Base-by-base conservation (phyloP, 2,797 vertebrate genomes). In the Rhabdomys pumilio region DNA sequence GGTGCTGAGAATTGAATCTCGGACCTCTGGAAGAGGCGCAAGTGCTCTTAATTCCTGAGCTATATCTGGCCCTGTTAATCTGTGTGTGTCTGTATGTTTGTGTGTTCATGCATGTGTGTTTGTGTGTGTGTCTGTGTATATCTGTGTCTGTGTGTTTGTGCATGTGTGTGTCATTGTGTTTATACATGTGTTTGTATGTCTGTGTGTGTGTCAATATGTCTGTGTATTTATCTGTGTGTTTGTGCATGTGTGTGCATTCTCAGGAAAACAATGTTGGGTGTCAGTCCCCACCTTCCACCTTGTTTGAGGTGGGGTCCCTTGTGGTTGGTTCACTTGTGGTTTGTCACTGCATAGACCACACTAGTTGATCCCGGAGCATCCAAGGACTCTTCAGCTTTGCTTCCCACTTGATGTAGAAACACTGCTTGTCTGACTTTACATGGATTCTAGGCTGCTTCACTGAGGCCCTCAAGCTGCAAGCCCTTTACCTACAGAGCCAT, bases 111-210 rank as follows among this genome's bases (percentile, higher is more conserved):
- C 6, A 8, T 75, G 72, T 50, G 13, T 41, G 72, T 41, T 1
- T 38, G 3, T 38, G 0, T 38, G 7, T 38, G 0, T 38, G n/a
- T 17, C 15, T 17, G 1, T 69, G 34, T n/a, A 0, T 20, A 31
- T 67, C 3, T 67, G 65, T 67, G 29, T 67, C 4, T 34, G 65
- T 67, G 65, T 67, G 65, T 59, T 55, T 55, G 24, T 50, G 50
- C 50, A 50, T 50, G 50, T 50, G 50, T 50, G 50, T 44, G 15
- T 67, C 65, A 34, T 15, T 20, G 34, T 17, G 38, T 22, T 55
- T 57, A 57, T 57, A 17, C 55, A 29, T 67, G 38, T 44, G 5
- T 44, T 15, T 17, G 15, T 67, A 13, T 67, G 34, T 20, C 6
- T 17, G 38, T 75, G 44, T 75, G 44, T 81, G 17, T 29, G 9